Conservation (phyloP, 1,140 invertebrate species). For the Lethrus apterus region DNA sequence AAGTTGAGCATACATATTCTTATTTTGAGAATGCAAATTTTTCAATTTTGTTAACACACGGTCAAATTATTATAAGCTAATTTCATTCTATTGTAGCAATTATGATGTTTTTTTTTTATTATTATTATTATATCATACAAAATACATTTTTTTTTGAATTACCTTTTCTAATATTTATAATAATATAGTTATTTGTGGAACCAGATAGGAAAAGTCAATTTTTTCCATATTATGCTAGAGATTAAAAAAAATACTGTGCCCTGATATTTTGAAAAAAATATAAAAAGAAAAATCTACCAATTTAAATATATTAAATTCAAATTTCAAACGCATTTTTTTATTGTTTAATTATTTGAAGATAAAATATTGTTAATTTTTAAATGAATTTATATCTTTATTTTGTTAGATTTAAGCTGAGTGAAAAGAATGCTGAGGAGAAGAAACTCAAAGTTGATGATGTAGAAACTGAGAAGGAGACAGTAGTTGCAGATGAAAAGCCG, state of each 20-base stretch:
- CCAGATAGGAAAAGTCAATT: no score
- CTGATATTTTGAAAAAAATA: background rate
- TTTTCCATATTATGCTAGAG: no score
- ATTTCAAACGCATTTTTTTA: background rate
- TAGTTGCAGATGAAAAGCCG: slow-evolving; percentile 16
- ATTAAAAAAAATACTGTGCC: no score
- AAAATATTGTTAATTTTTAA: background rate
- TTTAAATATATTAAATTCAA: background rate
- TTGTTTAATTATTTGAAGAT: no score
- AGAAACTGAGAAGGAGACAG: slow-evolving; percentile 16
- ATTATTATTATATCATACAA: no score
- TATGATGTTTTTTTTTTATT: no score
- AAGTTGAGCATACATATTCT: background rate
- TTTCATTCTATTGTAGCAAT: no score
- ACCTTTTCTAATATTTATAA: no score
- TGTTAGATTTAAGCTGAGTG: slow-evolving; percentile 33
- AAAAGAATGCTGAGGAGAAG: slow-evolving; percentile 29
- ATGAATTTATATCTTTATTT: background rate
- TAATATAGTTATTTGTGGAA: no score
- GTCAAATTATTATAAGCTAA: no score
- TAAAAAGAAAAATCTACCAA: background rate
- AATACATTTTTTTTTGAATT: no score
- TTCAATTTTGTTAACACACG: no score
- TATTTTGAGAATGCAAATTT: background rate
- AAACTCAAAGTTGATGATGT: slow-evolving; percentile 10